Percentiles rank a stretch among this genome's conserved stretches.
phyloP scores from a whole-genome alignment of 2,888 invertebrate genomes.

The Amiota minor region DNA sequence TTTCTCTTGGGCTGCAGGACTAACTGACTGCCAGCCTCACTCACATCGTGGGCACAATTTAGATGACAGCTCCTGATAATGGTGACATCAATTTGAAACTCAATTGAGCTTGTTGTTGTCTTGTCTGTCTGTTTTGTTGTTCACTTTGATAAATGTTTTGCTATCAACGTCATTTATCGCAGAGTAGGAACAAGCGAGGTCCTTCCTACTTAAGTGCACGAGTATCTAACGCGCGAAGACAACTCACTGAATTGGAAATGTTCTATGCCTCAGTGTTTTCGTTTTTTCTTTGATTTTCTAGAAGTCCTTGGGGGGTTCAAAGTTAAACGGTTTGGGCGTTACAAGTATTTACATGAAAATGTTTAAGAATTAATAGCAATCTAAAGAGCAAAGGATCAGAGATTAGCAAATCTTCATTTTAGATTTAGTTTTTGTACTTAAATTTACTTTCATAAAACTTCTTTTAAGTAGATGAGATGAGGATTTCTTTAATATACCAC shows the following conservation, averaged over 20 bases:
- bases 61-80: slow-evolving; percentile 71
- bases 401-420: too few relatives aligned
- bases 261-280: slow-evolving; percentile 17
- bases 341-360: background rate
- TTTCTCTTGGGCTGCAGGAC: background rate
- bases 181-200: slow-evolving; percentile 27
- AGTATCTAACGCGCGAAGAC: slow-evolving; percentile 57
- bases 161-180: slow-evolving; percentile 64
- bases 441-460: too few relatives aligned
- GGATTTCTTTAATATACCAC: too few relatives aligned
- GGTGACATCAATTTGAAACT: slow-evolving; percentile 72
- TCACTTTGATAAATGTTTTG: slow-evolving; percentile 57
- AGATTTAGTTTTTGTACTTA: too few relatives aligned
- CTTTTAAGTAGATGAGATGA: too few relatives aligned
- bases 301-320: slow-evolving; percentile 13
- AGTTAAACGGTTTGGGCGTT: background rate
- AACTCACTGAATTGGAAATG: slow-evolving; percentile 60
- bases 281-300: background rate
- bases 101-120: slow-evolving; percentile 66
- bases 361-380: too few relatives aligned
- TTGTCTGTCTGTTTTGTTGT: slow-evolving; percentile 27
- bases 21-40: background rate
- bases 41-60: slow-evolving; percentile 43
- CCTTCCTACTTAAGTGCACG: background rate
- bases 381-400: too few relatives aligned